These are phyloP conservation scores for Telmatherina bonti DNA, from an alignment of 2,797 vertebrate species.

Conservation along the genomic window DNA sequence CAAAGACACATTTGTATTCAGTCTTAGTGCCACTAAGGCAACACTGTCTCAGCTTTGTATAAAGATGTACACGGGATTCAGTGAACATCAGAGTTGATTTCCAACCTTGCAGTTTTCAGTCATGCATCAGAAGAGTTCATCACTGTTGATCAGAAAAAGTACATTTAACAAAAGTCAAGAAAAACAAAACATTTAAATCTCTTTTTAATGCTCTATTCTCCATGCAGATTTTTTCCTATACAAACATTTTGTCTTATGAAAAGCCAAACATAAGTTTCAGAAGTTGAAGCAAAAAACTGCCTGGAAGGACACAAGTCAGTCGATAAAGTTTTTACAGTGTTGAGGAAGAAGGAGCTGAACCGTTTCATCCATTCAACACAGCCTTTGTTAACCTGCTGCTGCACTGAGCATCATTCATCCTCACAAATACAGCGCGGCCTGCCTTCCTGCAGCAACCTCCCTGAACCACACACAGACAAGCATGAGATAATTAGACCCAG, in stretches of 20 bases:
- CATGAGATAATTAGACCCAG: conserved; percentile 49
- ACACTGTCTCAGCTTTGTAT: too few relatives aligned
- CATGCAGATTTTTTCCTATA: background rate
- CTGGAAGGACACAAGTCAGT: conserved; percentile 13
- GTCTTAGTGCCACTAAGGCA: too few relatives aligned
- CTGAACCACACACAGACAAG: conserved; percentile 13
- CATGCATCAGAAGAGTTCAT: too few relatives aligned
- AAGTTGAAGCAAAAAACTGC: conserved; percentile 22
- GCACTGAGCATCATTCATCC: conserved; percentile 25
- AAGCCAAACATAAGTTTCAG: background rate
- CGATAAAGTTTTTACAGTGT: background rate
- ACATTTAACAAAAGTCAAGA: too few relatives aligned
- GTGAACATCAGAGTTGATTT: too few relatives aligned
- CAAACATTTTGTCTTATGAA: background rate
- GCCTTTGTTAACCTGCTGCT: conserved; percentile 33
- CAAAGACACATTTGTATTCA: too few relatives aligned
- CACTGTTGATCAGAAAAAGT: too few relatives aligned
- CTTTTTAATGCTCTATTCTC: background rate
- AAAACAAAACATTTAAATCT: background rate
- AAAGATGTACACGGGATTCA: too few relatives aligned
- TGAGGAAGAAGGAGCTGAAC: conserved; percentile 11
- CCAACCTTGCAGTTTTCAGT: too few relatives aligned
- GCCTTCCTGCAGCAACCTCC: conserved; percentile 27
- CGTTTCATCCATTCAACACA: conserved; percentile 1
- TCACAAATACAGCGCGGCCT: conserved; percentile 20